Percentiles rank a stretch among this genome's conserved stretches.
Conservation (phyloP, 2,797 vertebrate genomes). For the Apodemus agrarius region DNA sequence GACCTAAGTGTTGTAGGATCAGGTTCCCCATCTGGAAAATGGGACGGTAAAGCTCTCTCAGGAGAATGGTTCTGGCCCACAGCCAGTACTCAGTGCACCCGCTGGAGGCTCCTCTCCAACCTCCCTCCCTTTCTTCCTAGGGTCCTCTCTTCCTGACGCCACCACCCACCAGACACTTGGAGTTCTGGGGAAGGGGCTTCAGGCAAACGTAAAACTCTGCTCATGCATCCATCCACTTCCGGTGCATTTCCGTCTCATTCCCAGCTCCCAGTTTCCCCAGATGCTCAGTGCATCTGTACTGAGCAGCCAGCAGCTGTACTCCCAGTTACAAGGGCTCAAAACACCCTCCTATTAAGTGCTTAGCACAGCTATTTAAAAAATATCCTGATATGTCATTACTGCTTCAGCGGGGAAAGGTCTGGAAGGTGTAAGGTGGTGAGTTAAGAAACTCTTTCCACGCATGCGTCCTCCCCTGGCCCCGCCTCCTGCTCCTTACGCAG, state of each 20-base stretch:
- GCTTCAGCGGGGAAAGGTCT: neutral
- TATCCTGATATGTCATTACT: neutral
- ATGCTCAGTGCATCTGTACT: neutral
- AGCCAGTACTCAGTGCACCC: neutral
- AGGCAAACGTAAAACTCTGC: neutral
- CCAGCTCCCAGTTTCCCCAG: neutral
- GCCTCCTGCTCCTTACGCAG: neutral
- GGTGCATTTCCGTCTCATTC: neutral
- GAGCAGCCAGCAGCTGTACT: neutral
- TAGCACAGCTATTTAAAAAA: neutral
- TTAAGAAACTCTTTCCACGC: neutral
- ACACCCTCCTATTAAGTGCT: fast-evolving
- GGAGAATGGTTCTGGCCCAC: no score
- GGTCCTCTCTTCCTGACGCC: no score
- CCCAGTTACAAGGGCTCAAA: neutral
- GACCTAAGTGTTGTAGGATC: neutral
- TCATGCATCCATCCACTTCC: neutral
- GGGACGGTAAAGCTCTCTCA: neutral
- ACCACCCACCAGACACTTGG: neutral
- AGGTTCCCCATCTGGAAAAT: neutral
- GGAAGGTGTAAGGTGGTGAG: neutral
- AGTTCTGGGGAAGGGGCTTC: no score
- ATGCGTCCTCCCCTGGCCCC: fast-evolving
- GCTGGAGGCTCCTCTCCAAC: neutral
- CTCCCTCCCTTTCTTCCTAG: neutral